Evolutionary conservation across 2,888 invertebrate species (phyloP).

Genomic region (Quadriops clusia): DNA sequence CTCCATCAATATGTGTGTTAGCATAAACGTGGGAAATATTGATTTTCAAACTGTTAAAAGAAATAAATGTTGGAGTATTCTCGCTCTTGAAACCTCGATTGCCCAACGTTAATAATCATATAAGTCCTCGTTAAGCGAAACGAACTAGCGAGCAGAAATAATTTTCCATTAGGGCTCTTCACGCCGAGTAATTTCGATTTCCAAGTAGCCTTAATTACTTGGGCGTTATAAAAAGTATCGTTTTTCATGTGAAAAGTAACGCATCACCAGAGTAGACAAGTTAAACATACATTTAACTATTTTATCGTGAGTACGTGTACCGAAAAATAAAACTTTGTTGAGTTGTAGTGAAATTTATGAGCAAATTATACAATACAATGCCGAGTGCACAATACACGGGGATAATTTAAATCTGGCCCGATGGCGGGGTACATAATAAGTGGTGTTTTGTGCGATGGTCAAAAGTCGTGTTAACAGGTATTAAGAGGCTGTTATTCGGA

Average conservation of each 20-base stretch:
- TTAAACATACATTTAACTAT: constrained; percentile 20
- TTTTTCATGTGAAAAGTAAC: constrained; percentile 3
- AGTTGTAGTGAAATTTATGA: constrained; percentile 26
- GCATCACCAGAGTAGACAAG: constrained; percentile 13
- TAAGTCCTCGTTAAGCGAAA: too few relatives aligned
- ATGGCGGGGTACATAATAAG: constrained; percentile 26
- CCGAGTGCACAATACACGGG: constrained; percentile 22
- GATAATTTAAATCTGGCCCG: constrained; percentile 29
- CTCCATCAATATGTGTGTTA: too few relatives aligned
- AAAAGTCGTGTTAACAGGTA: constrained; percentile 21
- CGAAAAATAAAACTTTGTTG: constrained; percentile 26
- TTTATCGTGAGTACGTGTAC: constrained; percentile 24
- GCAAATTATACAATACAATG: constrained; percentile 27
- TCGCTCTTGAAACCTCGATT: too few relatives aligned
- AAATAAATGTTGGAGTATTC: too few relatives aligned
- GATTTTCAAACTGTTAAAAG: too few relatives aligned
- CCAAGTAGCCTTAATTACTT: too few relatives aligned
- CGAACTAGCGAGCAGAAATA: too few relatives aligned
- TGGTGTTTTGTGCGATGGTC: constrained; percentile 20
- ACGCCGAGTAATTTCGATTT: too few relatives aligned
- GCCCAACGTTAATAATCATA: too few relatives aligned
- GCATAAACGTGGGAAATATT: too few relatives aligned
- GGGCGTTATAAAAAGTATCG: neutral
- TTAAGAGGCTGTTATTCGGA: too few relatives aligned
- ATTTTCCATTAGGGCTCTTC: too few relatives aligned